Evolutionary conservation across 2,113 vertebrate species (phyloP), one percentile per base, ranked within the genome.

Genomic region (Anas platyrhynchos): DNA sequence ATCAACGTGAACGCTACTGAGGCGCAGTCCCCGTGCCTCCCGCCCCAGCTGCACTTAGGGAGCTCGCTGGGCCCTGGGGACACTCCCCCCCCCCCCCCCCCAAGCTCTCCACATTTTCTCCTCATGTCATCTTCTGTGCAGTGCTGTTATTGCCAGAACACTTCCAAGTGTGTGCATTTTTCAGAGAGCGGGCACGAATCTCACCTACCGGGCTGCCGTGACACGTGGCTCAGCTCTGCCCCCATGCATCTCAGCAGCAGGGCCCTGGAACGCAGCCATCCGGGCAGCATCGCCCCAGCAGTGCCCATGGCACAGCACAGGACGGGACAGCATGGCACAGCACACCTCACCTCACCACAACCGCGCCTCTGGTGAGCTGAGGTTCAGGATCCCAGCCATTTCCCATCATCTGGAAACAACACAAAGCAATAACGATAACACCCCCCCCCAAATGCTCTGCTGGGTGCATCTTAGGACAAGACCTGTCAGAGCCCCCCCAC

Each of bases 41-140:
- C 10, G 22, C 4, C 0, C 36, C 6, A 0, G 21, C 56, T n/a
- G 32, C 50, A 4, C 50, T 48, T 16, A 23, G 50, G 10, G n/a
- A 0, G 9, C 38, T 62, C 29, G 6, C 65, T 63, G 34, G 10
- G 61, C 29, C 6, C 9, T 16, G 36, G 43, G 31, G 9, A 41
- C 0, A 0, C 13, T n/a, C n/a, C 43, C n/a, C 54, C 22, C 0
- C 18, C 21, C 27, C 3, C 0, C 22, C 25, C 16, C 34, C n/a
- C n/a, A 14, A 59, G 29, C 11, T 73, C 66, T 67, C 73, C 54
- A 5, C 6, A 18, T 67, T 48, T 61, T 52, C 1, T 2, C 46
- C 31, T 73, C 59, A 38, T 63, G 27, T 18, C 11, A 1, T 34
- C 36, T 58, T 65, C 62, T 25, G 4, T 2, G 1, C 9, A 38